Evolutionary conservation across 1,140 invertebrate species (phyloP).

Genomic region (Drosophila ercepeae): DNA sequence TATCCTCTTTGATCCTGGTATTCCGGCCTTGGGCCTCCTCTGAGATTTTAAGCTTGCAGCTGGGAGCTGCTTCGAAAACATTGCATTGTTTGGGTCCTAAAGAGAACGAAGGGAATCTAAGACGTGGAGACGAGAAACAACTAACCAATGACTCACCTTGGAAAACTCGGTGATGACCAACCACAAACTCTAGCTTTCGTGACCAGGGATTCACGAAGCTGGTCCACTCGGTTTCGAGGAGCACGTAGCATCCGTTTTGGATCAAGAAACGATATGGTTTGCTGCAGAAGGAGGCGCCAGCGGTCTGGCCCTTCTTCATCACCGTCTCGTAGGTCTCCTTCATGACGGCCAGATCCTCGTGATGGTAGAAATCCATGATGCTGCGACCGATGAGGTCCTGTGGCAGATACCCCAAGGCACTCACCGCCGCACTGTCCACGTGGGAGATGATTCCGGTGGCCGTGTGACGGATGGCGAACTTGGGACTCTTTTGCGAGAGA

Average conservation of each 20-base stretch:
- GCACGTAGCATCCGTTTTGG: slow-evolving; percentile 92
- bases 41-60: slow-evolving; percentile 83
- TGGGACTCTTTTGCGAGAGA: slow-evolving; percentile 84
- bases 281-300: slow-evolving; percentile 88
- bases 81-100: slow-evolving; percentile 84
- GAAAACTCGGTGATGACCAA: slow-evolving; percentile 93
- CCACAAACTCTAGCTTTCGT: slow-evolving; percentile 94
- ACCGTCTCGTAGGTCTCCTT: slow-evolving; percentile 93
- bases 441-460: slow-evolving; percentile 90
- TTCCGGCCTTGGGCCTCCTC: slow-evolving; percentile 87
- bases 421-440: slow-evolving; percentile 91
- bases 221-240: slow-evolving; percentile 96
- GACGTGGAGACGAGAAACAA: neutral
- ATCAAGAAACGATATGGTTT: slow-evolving; percentile 90
- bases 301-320: slow-evolving; percentile 85
- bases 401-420: slow-evolving; percentile 93
- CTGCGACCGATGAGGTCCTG: slow-evolving; percentile 93
- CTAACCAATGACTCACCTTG: slow-evolving; percentile 84
- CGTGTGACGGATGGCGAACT: slow-evolving; percentile 91
- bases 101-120: neutral
- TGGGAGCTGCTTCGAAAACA: slow-evolving; percentile 87
- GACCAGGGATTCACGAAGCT: slow-evolving; percentile 98
- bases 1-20: slow-evolving; percentile 88
- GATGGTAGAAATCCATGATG: slow-evolving; percentile 94
- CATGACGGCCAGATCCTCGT: slow-evolving; percentile 91